These are phyloP conservation scores for Guaruba guarouba DNA, from an alignment of 2,113 vertebrate genomes.

Conservation along the genomic window DNA sequence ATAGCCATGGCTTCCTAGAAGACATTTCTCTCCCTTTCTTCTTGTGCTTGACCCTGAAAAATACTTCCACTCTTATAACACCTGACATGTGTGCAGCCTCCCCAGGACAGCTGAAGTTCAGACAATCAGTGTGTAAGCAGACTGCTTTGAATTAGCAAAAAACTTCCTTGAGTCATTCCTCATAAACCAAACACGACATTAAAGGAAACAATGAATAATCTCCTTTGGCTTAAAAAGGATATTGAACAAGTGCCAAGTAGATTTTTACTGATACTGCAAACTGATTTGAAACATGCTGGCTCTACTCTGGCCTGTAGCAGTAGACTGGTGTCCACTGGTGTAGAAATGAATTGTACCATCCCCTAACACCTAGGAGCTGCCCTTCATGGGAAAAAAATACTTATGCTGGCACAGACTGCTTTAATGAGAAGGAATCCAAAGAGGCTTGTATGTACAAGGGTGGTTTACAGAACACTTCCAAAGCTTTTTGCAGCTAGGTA, in stretches of 20 bases:
- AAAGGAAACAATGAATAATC: slow-evolving; percentile 68
- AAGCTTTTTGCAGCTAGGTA: neutral
- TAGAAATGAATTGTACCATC: neutral
- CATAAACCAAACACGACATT: slow-evolving; percentile 49
- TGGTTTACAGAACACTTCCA: neutral
- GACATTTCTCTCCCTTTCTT: neutral
- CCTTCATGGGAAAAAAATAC: neutral
- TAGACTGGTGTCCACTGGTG: neutral
- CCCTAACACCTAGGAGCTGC: neutral
- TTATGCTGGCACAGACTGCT: neutral
- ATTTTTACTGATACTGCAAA: slow-evolving; percentile 46
- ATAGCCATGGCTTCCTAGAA: neutral
- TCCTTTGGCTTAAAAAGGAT: slow-evolving; percentile 49
- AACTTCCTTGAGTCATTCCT: slow-evolving; percentile 58
- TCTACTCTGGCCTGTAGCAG: neutral
- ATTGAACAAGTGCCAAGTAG: slow-evolving; percentile 46
- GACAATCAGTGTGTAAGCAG: neutral
- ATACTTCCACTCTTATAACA: neutral
- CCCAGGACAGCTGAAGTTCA: neutral
- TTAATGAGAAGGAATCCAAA: neutral
- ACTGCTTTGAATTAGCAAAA: slow-evolving; percentile 60
- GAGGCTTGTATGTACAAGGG: neutral
- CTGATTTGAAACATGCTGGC: slow-evolving; percentile 61
- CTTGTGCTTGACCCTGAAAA: neutral
- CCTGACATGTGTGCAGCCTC: neutral